phyloP scores from a whole-genome alignment of 2,888 invertebrate genomes.

The Phlogophora meticulosa region DNA sequence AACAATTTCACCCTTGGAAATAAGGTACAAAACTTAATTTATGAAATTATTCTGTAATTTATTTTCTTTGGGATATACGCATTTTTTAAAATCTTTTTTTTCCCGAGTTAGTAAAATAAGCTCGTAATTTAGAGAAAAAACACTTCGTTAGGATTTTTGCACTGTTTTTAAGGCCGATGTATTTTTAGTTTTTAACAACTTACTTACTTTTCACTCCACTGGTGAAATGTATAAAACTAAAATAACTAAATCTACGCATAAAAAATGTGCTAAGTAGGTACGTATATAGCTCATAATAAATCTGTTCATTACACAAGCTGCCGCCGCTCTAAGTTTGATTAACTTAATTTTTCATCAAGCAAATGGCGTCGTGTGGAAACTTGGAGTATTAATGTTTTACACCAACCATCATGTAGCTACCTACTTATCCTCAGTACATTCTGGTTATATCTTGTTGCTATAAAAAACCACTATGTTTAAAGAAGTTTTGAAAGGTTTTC shows the following conservation, averaged over 20 bases:
- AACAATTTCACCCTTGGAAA: constrained; percentile 67
- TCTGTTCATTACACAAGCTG: constrained; percentile 45
- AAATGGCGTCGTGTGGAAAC: constrained; percentile 46
- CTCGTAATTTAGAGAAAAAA: constrained; percentile 6
- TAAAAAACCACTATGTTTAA: neutral
- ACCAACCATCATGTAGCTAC: neutral
- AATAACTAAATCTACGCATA: neutral
- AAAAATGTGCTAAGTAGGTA: neutral
- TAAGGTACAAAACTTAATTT: constrained; percentile 66
- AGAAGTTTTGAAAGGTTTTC: neutral
- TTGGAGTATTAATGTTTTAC: constrained; percentile 33
- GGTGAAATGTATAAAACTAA: neutral
- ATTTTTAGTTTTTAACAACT: constrained; percentile 5
- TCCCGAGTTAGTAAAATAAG: constrained; percentile 5
- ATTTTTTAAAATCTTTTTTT: constrained; percentile 16
- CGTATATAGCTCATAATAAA: constrained; percentile 39
- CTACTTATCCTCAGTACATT: neutral
- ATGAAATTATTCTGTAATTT: constrained; percentile 67
- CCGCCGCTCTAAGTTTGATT: constrained; percentile 46
- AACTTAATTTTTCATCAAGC: constrained; percentile 56
- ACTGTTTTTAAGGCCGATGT: neutral
- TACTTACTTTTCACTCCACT: neutral
- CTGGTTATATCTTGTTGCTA: constrained; percentile 2
- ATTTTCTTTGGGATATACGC: constrained; percentile 58
- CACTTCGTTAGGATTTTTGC: neutral